Base-by-base conservation (phyloP, 2,797 vertebrate genomes). In the Dicrostonyx torquatus region DNA sequence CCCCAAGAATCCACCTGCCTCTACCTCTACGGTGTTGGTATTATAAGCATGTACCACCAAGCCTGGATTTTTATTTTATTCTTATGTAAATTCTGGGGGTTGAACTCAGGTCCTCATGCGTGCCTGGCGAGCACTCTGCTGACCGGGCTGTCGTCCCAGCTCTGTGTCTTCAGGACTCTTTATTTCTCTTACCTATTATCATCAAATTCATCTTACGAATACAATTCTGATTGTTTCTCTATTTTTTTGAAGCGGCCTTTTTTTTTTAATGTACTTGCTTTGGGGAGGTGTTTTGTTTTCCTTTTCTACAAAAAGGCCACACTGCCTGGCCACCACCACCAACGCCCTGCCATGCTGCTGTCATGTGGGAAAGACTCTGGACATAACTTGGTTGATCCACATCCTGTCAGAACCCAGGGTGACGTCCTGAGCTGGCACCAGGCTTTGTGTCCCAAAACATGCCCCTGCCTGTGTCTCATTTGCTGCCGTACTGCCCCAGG, bases 401-500 rank as follows among this genome's bases (percentile, higher is more conserved):
- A 45, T 26, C 22, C 79, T 5, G 0, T 45, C 18, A 9, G 78
- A 37, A 73, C 24, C 20, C 43, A 13, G 55, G 73, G 48, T 53
- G n/a, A 43, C 24, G 18, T 73, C 60, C 62, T 15, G 78, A 83
- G 79, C 79, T 64, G 78, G 53, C 82, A 2, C 48, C 68, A 15
- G 62, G 15, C 18, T 40, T 66, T n/a, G 22, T 2, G 15, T 34
- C 53, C 80, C 7, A 2, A 78, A 85, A 31, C 2, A 18, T 68
- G 80, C 29, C 37, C 26, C 2, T 15, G 86, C 66, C 85, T 88
- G 82, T 18, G 26, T 96, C 60, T 83, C 62, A 5, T 75, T 50
- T 37, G 64, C 88, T 76, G 12, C 75, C 95, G 78, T 84, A 11
- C 89, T 75, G 75, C 48, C 58, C 72, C 72, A 88, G 88, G 95